Evolutionary conservation across 1,140 invertebrate genomes (phyloP).

Genomic region (Danaus plexippus): DNA sequence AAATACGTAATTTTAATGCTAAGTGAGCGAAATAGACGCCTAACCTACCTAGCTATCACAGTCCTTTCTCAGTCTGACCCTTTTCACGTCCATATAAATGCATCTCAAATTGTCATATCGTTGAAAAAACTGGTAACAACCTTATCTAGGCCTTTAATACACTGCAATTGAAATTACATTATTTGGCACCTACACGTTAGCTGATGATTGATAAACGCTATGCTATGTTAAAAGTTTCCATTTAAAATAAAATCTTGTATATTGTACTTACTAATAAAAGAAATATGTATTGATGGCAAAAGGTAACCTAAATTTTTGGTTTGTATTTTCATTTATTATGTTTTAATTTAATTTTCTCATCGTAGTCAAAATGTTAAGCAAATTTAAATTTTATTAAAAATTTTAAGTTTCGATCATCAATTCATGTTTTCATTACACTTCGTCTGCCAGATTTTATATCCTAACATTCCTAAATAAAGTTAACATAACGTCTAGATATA

Average conservation of each 20-base stretch:
- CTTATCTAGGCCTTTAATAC: slow-evolving; percentile 57
- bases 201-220: slow-evolving; percentile 11
- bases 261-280: slow-evolving; percentile 53
- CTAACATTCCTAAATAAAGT: slow-evolving; percentile 67
- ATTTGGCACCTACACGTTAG: slow-evolving; percentile 66
- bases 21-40: slow-evolving; percentile 65
- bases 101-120: slow-evolving; percentile 62
- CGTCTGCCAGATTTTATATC: slow-evolving; percentile 58
- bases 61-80: slow-evolving; percentile 71
- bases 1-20: slow-evolving; percentile 59
- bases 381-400: slow-evolving; percentile 39
- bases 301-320: slow-evolving; percentile 70
- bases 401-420: slow-evolving; percentile 56
- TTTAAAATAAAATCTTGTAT: slow-evolving; percentile 34
- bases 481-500: slow-evolving; percentile 63
- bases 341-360: too few species aligned
- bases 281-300: slow-evolving; percentile 60
- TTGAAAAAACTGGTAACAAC: slow-evolving; percentile 68
- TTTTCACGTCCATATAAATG: slow-evolving; percentile 63
- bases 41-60: slow-evolving; percentile 70
- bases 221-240: slow-evolving; percentile 29
- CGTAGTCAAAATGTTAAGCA: slow-evolving; percentile 20
- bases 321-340: slow-evolving; percentile 42
- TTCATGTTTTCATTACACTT: slow-evolving; percentile 25
- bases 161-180: slow-evolving; percentile 55